A percentile compares a stretch with the other conserved stretches of the same genome.
These are phyloP conservation scores for Gymnothorax reevesii DNA, from an alignment of 2,797 vertebrate species.

Conservation along the genomic window DNA sequence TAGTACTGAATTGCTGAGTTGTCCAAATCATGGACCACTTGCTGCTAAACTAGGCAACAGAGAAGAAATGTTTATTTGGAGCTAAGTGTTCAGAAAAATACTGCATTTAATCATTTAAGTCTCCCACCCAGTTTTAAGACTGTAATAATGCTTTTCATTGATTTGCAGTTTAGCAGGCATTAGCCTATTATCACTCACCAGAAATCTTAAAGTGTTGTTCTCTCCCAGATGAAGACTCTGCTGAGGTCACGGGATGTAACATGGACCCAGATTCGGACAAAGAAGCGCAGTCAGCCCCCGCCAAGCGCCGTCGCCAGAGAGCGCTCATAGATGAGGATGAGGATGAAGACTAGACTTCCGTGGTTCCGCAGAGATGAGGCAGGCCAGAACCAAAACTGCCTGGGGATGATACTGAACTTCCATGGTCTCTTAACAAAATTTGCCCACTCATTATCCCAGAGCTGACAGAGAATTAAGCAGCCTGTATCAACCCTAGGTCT, in stretches of 20 bases:
- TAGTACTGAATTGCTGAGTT: not conserved
- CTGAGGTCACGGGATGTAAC: constrained; percentile 38
- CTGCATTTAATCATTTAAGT: not conserved
- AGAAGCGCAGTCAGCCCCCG: constrained; percentile 58
- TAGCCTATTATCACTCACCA: not conserved
- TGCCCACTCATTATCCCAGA: not conserved
- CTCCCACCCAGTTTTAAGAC: not conserved
- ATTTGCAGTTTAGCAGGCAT: not conserved
- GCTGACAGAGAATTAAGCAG: not conserved
- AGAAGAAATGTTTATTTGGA: not conserved
- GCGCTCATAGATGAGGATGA: constrained; percentile 73
- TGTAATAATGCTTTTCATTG: not conserved
- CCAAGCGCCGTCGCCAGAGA: constrained; percentile 66
- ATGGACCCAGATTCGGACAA: constrained; percentile 46
- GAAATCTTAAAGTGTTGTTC: not conserved
- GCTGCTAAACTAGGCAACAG: not conserved
- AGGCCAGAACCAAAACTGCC: not conserved
- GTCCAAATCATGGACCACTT: not conserved
- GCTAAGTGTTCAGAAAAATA: not conserved
- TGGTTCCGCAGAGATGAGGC: not conserved
- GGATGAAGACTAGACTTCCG: constrained; percentile 53
- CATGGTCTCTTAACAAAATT: not conserved
- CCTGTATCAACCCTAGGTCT: not conserved
- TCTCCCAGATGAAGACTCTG: constrained; percentile 36
- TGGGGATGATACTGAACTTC: not conserved